A percentile compares a stretch with the other conserved stretches of the same genome.
phyloP scores from a whole-genome alignment of 2,113 vertebrate genomes.

The Anoura caudifer region DNA sequence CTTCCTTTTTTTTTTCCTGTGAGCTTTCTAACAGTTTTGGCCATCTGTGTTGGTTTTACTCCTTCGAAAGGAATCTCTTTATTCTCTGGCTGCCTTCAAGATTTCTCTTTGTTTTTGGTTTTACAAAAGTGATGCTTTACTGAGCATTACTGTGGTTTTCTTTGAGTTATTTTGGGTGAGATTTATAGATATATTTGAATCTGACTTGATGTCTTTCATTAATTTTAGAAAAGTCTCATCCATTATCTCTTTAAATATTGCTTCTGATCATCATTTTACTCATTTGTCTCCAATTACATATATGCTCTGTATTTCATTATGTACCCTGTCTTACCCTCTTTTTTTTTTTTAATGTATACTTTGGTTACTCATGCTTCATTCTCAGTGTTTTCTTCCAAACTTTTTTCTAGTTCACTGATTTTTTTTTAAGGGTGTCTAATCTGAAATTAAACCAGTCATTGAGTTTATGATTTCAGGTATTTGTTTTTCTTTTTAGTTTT shows the following conservation, averaged over 20 bases:
- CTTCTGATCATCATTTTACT: not conserved
- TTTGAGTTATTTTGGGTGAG: not conserved
- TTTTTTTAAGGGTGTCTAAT: not conserved
- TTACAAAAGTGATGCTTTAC: not conserved
- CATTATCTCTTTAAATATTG: not conserved
- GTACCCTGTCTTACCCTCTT: not conserved
- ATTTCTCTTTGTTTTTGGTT: not conserved
- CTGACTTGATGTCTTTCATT: not conserved
- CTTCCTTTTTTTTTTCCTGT: not conserved
- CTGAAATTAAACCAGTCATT: not conserved
- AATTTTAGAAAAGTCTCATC: conserved; percentile 6
- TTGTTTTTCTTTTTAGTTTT: conserved; percentile 5
- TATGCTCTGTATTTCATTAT: not conserved
- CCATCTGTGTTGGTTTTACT: conserved; percentile 2
- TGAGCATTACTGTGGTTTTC: not conserved
- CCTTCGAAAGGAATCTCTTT: not conserved
- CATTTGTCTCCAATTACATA: not conserved
- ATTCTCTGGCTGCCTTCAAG: not conserved
- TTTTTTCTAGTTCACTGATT: not conserved
- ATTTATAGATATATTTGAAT: not conserved
- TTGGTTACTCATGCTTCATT: not conserved
- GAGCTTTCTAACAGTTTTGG: conserved; percentile 14
- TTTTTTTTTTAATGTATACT: not conserved
- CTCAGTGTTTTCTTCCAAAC: not conserved
- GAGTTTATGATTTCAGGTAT: not conserved